Conservation (phyloP, 2,113 vertebrate species). For the Archocentrus centrarchus region DNA sequence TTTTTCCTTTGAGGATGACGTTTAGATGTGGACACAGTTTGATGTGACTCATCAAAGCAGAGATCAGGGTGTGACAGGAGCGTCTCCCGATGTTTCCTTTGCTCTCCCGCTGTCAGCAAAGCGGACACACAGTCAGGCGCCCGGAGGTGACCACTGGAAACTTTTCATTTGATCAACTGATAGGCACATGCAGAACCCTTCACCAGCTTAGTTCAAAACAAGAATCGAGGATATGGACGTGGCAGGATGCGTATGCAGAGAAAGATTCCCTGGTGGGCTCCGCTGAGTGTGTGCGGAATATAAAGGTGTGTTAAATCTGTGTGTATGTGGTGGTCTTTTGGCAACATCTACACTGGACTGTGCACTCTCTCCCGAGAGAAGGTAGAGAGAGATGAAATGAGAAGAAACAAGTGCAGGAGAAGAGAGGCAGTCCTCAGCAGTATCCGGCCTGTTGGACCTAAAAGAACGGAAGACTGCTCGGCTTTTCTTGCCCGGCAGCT, state of each 20-base stretch:
- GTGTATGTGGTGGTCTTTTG: slow-evolving; percentile 48
- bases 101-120: slow-evolving; percentile 65
- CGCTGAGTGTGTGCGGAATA: slow-evolving; percentile 20
- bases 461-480: slow-evolving; percentile 70
- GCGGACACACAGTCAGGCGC: slow-evolving; percentile 68
- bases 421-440: slow-evolving; percentile 68
- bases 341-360: slow-evolving; percentile 28
- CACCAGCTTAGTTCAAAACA: slow-evolving; percentile 58
- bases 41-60: slow-evolving; percentile 77
- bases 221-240: slow-evolving; percentile 48
- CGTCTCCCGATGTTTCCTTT: slow-evolving; percentile 71
- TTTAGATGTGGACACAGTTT: slow-evolving; percentile 72
- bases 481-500: slow-evolving; percentile 58
- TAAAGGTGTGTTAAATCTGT: slow-evolving; percentile 39
- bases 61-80: slow-evolving; percentile 68
- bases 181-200: slow-evolving; percentile 40
- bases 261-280: slow-evolving; percentile 54
- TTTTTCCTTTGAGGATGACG: slow-evolving; percentile 83
- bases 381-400: slow-evolving; percentile 62
- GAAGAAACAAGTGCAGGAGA: slow-evolving; percentile 59
- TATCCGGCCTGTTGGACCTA: slow-evolving; percentile 72
- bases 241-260: slow-evolving; percentile 56
- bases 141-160: slow-evolving; percentile 73
- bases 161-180: slow-evolving; percentile 74
- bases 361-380: slow-evolving; percentile 25